A percentile compares a stretch with the other conserved stretches of the same genome.
Evolutionary conservation across 2,888 invertebrate genomes (phyloP).

Genomic region (Isotomurus palustris): DNA sequence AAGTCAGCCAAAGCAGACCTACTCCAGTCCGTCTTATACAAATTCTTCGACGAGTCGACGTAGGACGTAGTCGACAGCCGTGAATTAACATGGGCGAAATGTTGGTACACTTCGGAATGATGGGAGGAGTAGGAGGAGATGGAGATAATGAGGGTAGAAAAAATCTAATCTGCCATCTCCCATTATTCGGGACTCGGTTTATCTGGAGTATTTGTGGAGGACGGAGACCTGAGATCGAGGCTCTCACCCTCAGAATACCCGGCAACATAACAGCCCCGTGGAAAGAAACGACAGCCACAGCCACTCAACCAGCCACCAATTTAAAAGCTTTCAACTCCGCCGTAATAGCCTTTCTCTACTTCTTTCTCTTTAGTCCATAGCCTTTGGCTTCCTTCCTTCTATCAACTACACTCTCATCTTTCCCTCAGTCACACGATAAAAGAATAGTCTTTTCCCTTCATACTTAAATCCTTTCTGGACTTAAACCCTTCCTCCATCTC

Average conservation of each 20-base stretch:
- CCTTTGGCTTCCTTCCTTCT: conserved; percentile 2
- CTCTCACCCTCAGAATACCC: neutral
- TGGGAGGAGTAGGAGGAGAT: conserved; percentile 1
- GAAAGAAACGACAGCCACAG: conserved; percentile 28
- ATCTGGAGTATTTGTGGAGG: neutral
- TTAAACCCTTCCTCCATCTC: too few species aligned
- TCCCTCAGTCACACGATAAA: too few species aligned
- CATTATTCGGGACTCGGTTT: neutral
- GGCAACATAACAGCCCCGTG: neutral
- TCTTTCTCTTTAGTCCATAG: neutral
- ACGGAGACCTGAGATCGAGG: neutral
- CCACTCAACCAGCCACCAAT: conserved; percentile 42
- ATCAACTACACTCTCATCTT: too few species aligned
- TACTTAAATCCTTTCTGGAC: too few species aligned
- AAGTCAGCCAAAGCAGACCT: too few species aligned
- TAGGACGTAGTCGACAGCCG: too few species aligned
- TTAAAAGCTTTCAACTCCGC: conserved; percentile 45
- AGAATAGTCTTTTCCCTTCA: too few species aligned
- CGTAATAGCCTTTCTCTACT: conserved; percentile 26
- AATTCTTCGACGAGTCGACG: too few species aligned
- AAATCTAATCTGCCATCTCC: conserved; percentile 36
- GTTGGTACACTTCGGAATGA: too few species aligned
- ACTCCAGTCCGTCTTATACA: too few species aligned
- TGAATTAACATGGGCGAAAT: too few species aligned
- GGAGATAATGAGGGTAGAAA: too few species aligned